phyloP scores from a whole-genome alignment of 2,113 vertebrate genomes.

The Embiotoca jacksoni region DNA sequence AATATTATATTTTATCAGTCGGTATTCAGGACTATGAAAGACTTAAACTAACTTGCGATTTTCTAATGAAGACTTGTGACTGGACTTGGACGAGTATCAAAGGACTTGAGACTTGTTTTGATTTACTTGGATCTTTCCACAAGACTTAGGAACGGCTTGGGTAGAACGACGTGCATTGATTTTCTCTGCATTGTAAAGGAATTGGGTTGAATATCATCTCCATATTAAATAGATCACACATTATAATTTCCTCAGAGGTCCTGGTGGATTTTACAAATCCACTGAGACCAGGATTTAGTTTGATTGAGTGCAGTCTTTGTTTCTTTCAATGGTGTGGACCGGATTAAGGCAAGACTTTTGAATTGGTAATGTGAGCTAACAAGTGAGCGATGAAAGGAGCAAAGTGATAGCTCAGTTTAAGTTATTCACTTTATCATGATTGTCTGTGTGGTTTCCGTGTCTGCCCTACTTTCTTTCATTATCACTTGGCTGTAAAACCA shows the following conservation, averaged over 20 bases:
- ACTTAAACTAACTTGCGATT: neutral
- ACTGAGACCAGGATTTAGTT: constrained; percentile 55
- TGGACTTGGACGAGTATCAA: neutral
- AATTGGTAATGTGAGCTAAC: constrained; percentile 75
- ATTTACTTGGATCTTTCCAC: neutral
- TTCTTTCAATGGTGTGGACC: constrained; percentile 43
- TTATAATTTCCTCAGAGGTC: constrained; percentile 49
- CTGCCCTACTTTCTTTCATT: constrained; percentile 52
- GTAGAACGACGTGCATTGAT: constrained; percentile 7
- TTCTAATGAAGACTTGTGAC: neutral
- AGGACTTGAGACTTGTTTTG: neutral
- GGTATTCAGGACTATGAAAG: neutral
- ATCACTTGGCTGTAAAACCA: constrained; percentile 33
- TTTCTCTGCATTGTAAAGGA: constrained; percentile 5
- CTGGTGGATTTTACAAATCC: constrained; percentile 53
- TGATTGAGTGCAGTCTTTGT: constrained; percentile 73
- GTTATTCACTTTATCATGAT: constrained; percentile 60
- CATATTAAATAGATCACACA: constrained; percentile 60
- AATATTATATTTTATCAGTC: neutral
- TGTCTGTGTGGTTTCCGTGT: constrained; percentile 52
- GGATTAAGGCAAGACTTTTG: constrained; percentile 70
- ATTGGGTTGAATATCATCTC: constrained; percentile 49
- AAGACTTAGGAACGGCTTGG: neutral
- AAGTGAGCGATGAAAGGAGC: constrained; percentile 61
- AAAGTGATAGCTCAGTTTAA: constrained; percentile 66